Conservation (phyloP, 2,888 invertebrate species). For the Orthosia cruda region DNA sequence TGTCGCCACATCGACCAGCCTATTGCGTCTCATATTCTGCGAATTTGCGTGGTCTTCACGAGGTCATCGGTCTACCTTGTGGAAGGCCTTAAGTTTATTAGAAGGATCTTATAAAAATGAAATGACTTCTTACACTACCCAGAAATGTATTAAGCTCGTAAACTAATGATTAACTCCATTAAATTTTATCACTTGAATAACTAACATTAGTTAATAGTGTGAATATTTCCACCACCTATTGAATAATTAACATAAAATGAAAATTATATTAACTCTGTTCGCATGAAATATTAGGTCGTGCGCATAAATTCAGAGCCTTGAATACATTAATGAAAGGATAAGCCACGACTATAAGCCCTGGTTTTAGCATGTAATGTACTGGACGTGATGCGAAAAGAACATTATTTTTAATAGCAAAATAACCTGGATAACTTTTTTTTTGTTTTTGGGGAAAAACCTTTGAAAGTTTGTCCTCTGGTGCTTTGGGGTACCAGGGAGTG, state of each 20-base stretch:
- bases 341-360: slow-evolving; percentile 31
- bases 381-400: slow-evolving; percentile 15
- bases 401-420: slow-evolving; percentile 19
- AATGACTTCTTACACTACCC: too few species aligned
- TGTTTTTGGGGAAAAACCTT: too few species aligned
- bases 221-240: slow-evolving; percentile 31
- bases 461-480: too few species aligned
- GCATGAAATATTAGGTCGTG: slow-evolving; percentile 44
- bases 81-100: too few species aligned
- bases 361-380: slow-evolving; percentile 32
- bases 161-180: background rate
- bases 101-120: too few species aligned
- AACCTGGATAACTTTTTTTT: too few species aligned
- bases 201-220: slow-evolving; percentile 38
- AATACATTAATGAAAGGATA: slow-evolving; percentile 62
- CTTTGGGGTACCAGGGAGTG: too few species aligned
- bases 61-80: too few species aligned
- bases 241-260: slow-evolving; percentile 52
- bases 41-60: too few species aligned
- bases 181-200: slow-evolving; percentile 15
- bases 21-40: too few species aligned
- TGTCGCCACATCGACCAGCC: too few species aligned
- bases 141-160: background rate
- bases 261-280: slow-evolving; percentile 41
- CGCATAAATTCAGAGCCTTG: slow-evolving; percentile 49